A percentile compares a stretch with the other conserved stretches of the same genome.
Evolutionary conservation across 2,113 vertebrate genomes (phyloP).

Genomic region (Misgurnus anguillicaudatus): DNA sequence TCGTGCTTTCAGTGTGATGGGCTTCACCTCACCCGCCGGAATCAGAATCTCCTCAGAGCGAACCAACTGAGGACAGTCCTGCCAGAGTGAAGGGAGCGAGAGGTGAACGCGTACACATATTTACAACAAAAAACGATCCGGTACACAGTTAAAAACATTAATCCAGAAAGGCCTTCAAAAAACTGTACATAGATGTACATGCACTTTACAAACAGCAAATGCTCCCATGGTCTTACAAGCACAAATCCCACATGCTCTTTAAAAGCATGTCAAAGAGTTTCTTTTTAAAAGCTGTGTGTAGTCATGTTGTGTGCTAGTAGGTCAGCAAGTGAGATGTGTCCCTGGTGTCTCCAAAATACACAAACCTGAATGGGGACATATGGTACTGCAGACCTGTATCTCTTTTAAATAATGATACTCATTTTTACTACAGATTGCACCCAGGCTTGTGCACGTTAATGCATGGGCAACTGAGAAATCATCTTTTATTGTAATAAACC

Average conservation of each 20-base stretch:
- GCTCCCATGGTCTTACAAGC: neutral
- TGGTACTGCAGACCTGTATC: too few species aligned
- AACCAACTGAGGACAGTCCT: slow-evolving; percentile 98
- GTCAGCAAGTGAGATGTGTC: neutral
- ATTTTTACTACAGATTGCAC: neutral
- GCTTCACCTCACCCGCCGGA: slow-evolving; percentile 93
- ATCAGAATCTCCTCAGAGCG: slow-evolving; percentile 94
- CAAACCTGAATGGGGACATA: too few species aligned
- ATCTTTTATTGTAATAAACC: too few species aligned
- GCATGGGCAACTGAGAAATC: too few species aligned
- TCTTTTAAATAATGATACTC: too few species aligned
- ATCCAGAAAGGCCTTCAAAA: neutral
- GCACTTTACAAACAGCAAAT: neutral
- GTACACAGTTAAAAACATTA: neutral
- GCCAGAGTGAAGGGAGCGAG: neutral
- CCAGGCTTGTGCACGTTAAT: neutral
- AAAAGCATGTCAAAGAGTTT: neutral
- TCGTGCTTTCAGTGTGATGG: slow-evolving; percentile 92
- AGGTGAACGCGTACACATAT: slow-evolving; percentile 18
- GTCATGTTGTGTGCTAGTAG: neutral
- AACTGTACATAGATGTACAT: neutral
- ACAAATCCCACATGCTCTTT: neutral
- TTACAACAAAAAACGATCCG: neutral
- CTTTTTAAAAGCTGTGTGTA: slow-evolving; percentile 5
- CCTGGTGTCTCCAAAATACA: neutral